Percentiles rank a stretch among this genome's conserved stretches.
These are phyloP conservation scores for Alfaro cultratus DNA, from an alignment of 2,797 vertebrate genomes.

Conservation along the genomic window DNA sequence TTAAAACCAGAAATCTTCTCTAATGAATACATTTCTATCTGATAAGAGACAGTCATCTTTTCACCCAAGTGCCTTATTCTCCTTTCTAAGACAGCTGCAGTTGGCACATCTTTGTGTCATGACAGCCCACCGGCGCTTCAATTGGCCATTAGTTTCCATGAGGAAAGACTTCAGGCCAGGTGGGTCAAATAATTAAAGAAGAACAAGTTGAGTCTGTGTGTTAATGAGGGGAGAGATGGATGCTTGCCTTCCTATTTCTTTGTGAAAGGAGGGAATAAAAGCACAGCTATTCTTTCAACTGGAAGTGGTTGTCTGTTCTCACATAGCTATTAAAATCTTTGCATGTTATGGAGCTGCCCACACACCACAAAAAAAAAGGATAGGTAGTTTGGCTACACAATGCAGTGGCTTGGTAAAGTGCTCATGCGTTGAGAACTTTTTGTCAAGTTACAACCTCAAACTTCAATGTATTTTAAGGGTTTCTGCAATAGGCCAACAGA, in stretches of 20 bases:
- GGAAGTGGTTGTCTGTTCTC: conserved; percentile 51
- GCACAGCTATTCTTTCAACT: conserved; percentile 48
- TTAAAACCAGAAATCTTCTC: conserved; percentile 31
- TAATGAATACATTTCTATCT: conserved; percentile 48
- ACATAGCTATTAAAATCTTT: conserved; percentile 64
- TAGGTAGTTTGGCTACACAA: background rate
- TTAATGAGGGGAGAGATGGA: conserved; percentile 47
- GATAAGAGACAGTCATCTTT: conserved; percentile 41
- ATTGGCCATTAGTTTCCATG: conserved; percentile 75
- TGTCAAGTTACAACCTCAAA: background rate
- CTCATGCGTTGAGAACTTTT: background rate
- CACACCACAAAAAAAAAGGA: conserved; percentile 49
- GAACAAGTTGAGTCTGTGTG: conserved; percentile 63
- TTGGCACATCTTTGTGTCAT: conserved; percentile 53
- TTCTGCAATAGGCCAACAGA: background rate
- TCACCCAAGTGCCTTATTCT: conserved; percentile 42
- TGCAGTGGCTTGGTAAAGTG: background rate
- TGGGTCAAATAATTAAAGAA: conserved; percentile 72
- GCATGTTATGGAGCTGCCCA: conserved; percentile 70
- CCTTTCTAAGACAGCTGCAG: conserved; percentile 59
- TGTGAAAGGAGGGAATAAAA: conserved; percentile 46
- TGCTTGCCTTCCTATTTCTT: conserved; percentile 20
- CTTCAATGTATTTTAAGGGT: too few relatives aligned
- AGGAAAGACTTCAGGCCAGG: conserved; percentile 61
- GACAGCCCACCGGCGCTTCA: conserved; percentile 60